Evolutionary conservation across 2,797 vertebrate genomes (phyloP).

Genomic region (Chromis chromis): DNA sequence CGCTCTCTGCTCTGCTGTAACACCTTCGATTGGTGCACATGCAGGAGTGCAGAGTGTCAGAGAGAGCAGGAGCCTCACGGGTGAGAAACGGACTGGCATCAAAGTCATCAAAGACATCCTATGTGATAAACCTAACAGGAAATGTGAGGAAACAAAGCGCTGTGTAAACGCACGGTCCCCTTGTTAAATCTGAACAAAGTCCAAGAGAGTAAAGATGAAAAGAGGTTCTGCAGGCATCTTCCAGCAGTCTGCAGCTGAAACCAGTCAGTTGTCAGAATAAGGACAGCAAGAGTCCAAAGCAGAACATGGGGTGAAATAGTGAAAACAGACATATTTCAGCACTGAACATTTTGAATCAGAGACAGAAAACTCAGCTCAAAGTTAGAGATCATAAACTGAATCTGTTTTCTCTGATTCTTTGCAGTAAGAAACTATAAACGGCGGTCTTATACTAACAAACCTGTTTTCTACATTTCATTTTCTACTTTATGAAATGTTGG

Average conservation of each 20-base stretch:
- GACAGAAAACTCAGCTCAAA: no score
- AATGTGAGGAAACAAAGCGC: constrained; percentile 21
- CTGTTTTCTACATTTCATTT: background rate
- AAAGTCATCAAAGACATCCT: constrained; percentile 44
- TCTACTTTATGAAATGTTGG: background rate
- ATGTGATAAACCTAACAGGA: constrained; percentile 27
- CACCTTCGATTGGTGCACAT: constrained; percentile 51
- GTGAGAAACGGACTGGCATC: constrained; percentile 15
- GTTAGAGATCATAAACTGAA: background rate
- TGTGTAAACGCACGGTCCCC: constrained; percentile 5
- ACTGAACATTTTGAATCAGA: background rate
- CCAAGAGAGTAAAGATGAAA: constrained; percentile 14
- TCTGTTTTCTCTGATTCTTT: background rate
- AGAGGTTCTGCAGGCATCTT: background rate
- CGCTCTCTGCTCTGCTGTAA: constrained; percentile 44
- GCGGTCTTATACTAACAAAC: no score
- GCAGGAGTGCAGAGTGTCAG: constrained; percentile 41
- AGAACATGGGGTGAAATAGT: no score
- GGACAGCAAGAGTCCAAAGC: background rate
- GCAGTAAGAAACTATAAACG: background rate
- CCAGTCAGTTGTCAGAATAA: constrained; percentile 16
- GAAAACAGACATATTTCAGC: no score
- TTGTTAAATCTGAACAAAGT: constrained; percentile 24
- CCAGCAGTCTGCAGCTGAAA: background rate
- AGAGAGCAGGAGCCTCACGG: background rate